Evolutionary conservation across 2,888 invertebrate genomes (phyloP), one percentile per base, ranked within the genome.

Genomic region (Zeuzera pyrina): DNA sequence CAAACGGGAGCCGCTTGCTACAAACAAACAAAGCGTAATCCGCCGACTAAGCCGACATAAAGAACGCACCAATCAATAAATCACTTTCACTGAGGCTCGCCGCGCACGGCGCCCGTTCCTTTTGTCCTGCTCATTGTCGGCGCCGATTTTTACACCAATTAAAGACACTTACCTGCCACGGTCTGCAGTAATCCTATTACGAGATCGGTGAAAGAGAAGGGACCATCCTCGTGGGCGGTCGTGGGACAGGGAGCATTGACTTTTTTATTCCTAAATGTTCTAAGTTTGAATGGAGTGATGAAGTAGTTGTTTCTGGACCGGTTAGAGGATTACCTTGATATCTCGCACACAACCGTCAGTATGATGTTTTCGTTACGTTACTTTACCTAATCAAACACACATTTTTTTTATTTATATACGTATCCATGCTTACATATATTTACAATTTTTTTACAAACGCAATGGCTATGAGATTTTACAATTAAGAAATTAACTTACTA

Each of bases 121-220:
- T 70, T 36, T 74, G 73, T 76, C 50, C 61, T 43, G 36, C 41
- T 42, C 43, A 62, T 62, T 68, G 74, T 77, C 73, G 74, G 76
- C 66, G 66, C 63, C 66, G 71, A 74, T 78, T 78, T 76, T 77
- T 70, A 78, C 77, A 77, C 74, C 79, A 83, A 81, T 83, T 81
- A 79, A 65, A 74, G 71, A 70, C 74, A 78, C 67, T 79, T 83
- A 81, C 81, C 81, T 79, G 78, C 59, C 59, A 66, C 63, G 57
- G 62, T 60, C 57, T 43, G 56, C 47, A 54, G 65, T 79, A 78
- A 78, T 78, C 79, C 79, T 79, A 79, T 81, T 78, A 78, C 43
- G 46, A 38, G 52, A 50, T 53, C 15, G 29, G 14, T 15, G 38
- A 41, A 33, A 16, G 36, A 41, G 45, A 42, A 25, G 15, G 34